phyloP scores from a whole-genome alignment of 2,888 invertebrate genomes.

The Dasysyrphus albostriatus region DNA sequence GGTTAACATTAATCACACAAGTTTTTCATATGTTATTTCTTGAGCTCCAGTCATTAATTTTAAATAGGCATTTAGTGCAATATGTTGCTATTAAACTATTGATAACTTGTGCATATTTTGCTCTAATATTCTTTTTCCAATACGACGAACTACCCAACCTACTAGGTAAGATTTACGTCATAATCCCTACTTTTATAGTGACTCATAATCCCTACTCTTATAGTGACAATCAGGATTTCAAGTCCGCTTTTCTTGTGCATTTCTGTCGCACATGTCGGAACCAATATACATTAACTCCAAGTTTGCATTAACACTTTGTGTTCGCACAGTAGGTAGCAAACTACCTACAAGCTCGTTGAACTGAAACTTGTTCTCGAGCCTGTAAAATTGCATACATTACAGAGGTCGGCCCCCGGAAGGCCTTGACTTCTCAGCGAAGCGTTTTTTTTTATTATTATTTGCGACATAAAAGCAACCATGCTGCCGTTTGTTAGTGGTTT shows the following conservation, averaged over 20 bases:
- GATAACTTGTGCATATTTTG: too few species aligned
- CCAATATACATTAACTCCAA: not conserved
- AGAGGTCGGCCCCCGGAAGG: slow-evolving; percentile 63
- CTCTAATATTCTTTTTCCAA: not conserved
- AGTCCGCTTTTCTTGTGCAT: not conserved
- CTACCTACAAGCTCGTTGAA: slow-evolving; percentile 31
- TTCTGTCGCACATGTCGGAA: not conserved
- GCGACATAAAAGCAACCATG: slow-evolving; percentile 21
- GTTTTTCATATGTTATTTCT: too few species aligned
- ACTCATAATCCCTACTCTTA: not conserved
- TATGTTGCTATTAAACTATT: too few species aligned
- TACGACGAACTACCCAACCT: not conserved
- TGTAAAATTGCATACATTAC: slow-evolving; percentile 55
- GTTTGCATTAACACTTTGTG: not conserved
- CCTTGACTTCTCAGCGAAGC: slow-evolving; percentile 63
- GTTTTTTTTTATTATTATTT: not conserved
- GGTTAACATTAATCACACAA: too few species aligned
- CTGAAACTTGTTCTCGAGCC: slow-evolving; percentile 33
- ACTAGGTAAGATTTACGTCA: not conserved
- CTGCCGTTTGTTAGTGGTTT: not conserved
- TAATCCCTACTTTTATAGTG: not conserved
- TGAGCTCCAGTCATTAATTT: too few species aligned
- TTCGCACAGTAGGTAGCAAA: not conserved
- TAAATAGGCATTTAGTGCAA: too few species aligned
- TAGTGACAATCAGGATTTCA: slow-evolving; percentile 21